A percentile compares a stretch with the other conserved stretches of the same genome.
These are phyloP conservation scores for Epinephelus cyanopodus DNA, from an alignment of 2,113 vertebrate genomes.

Conservation along the genomic window DNA sequence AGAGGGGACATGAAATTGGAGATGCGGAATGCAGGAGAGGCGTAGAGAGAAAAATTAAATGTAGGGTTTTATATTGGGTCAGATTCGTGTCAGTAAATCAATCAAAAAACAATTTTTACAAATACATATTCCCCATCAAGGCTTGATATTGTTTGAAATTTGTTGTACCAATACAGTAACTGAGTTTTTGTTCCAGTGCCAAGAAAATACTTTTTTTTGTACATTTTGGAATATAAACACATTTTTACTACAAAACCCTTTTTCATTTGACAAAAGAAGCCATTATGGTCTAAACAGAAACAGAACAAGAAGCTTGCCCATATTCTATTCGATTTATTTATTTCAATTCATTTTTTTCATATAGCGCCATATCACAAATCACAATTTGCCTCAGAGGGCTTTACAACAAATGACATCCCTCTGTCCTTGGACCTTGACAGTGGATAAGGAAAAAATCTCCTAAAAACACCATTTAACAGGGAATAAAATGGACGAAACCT, in stretches of 20 bases:
- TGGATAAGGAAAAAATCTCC: too few species aligned
- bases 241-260: neutral
- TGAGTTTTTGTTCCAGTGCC: neutral
- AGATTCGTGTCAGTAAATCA: slow-evolving; percentile 2
- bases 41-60: neutral
- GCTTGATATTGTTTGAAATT: neutral
- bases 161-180: neutral
- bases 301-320: neutral
- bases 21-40: slow-evolving; percentile 1
- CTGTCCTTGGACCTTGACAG: too few species aligned
- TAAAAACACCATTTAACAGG: too few species aligned
- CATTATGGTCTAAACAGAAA: neutral
- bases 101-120: neutral
- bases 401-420: too few species aligned
- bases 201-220: neutral
- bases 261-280: neutral
- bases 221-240: neutral
- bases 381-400: too few species aligned
- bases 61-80: neutral
- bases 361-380: too few species aligned
- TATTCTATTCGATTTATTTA: too few species aligned
- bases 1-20: neutral
- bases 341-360: too few species aligned
- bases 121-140: neutral
- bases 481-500: too few species aligned